Percentiles rank a stretch among this genome's conserved stretches.
Conservation (phyloP, 2,797 vertebrate species). For the Mionectes olivaceus region DNA sequence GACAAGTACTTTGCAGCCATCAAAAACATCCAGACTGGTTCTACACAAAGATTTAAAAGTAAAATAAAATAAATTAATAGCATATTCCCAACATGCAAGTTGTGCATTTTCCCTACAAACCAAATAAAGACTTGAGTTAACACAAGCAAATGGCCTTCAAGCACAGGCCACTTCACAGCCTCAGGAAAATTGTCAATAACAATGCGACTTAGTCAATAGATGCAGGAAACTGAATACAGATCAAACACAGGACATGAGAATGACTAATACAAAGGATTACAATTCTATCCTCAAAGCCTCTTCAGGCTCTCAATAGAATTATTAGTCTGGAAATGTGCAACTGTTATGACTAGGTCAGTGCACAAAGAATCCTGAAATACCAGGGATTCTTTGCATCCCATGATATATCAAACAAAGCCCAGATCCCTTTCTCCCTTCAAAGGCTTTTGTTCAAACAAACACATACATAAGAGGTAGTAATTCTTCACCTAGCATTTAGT, state of each 20-base stretch:
- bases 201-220: neutral
- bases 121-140: neutral
- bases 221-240: slow-evolving; percentile 6
- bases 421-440: neutral
- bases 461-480: neutral
- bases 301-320: neutral
- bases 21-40: neutral
- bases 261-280: neutral
- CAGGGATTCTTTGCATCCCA: slow-evolving; percentile 7
- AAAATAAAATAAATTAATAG: neutral
- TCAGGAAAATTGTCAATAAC: neutral
- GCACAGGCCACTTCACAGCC: neutral
- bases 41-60: neutral
- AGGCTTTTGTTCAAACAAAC: neutral
- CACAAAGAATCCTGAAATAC: slow-evolving; percentile 46
- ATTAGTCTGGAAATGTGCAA: slow-evolving; percentile 26
- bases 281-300: slow-evolving; percentile 27
- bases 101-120: neutral
- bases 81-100: neutral
- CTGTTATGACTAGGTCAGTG: slow-evolving; percentile 47
- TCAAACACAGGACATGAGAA: slow-evolving; percentile 5
- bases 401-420: neutral
- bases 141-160: neutral
- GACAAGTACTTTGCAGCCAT: neutral
- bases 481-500: neutral